Percentiles rank a stretch among this genome's conserved stretches.
Evolutionary conservation across 1,140 invertebrate species (phyloP).

Genomic region (Planococcus citri): DNA sequence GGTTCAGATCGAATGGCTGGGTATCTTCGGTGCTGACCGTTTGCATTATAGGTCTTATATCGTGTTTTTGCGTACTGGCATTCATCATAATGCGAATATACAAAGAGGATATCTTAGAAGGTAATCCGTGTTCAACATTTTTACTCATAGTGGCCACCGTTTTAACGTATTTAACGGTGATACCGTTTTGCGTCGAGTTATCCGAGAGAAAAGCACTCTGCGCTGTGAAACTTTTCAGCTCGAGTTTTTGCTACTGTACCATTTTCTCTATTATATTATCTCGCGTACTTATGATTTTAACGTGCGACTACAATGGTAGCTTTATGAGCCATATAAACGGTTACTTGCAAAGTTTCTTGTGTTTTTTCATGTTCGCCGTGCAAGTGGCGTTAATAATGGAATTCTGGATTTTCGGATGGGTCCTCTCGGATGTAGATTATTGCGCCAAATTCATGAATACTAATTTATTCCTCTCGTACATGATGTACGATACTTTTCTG

Average conservation of each 20-base stretch:
- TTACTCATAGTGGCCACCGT: conserved; percentile 38
- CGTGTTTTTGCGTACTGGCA: conserved; percentile 36
- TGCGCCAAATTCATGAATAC: conserved; percentile 26
- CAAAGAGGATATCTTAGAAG: conserved; percentile 39
- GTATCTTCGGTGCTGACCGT: conserved; percentile 39
- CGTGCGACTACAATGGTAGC: conserved; percentile 40
- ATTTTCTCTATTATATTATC: conserved; percentile 44
- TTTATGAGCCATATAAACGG: conserved; percentile 48
- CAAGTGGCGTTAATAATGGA: conserved; percentile 36
- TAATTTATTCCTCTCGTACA: conserved; percentile 26
- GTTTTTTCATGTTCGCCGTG: conserved; percentile 43
- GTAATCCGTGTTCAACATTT: conserved; percentile 41
- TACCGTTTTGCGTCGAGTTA: conserved; percentile 41
- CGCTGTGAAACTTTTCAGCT: conserved; percentile 38
- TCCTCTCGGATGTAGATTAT: conserved; percentile 30
- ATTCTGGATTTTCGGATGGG: conserved; percentile 35
- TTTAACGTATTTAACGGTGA: conserved; percentile 38
- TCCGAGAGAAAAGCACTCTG: conserved; percentile 31
- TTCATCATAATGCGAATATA: conserved; percentile 42
- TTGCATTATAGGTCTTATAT: conserved; percentile 35
- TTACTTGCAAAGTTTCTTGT: conserved; percentile 41
- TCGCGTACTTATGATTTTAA: conserved; percentile 42
- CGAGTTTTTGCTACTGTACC: conserved; percentile 40
- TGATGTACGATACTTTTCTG: conserved; percentile 43
- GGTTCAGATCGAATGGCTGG: conserved; percentile 35